Conservation (phyloP, 1,140 invertebrate species). For the Solen grandis region DNA sequence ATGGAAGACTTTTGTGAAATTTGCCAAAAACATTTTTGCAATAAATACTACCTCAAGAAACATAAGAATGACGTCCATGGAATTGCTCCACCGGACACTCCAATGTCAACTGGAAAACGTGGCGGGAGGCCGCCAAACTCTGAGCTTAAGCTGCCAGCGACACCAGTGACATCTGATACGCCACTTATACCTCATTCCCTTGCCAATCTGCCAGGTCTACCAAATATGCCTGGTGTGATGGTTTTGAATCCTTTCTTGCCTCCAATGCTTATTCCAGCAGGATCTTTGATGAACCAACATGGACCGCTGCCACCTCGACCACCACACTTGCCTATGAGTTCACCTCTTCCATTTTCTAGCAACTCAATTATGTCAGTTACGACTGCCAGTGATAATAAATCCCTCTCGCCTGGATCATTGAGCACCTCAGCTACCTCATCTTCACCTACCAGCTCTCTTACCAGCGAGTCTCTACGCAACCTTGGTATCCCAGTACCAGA, state of each 20-base stretch:
- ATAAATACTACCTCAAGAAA: constrained; percentile 84
- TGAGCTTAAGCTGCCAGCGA: constrained; percentile 56
- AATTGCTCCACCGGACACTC: constrained; percentile 73
- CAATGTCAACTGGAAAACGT: constrained; percentile 61
- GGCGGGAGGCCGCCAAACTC: constrained; percentile 62
- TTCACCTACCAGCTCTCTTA: constrained; percentile 32
- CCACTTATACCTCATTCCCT: constrained; percentile 75
- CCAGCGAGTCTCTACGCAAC: constrained; percentile 60
- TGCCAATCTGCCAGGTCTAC: constrained; percentile 71
- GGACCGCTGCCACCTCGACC: constrained; percentile 66
- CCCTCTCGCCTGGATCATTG: constrained; percentile 53
- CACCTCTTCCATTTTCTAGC: constrained; percentile 59
- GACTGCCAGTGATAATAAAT: constrained; percentile 39
- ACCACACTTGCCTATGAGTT: constrained; percentile 65
- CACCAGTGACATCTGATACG: constrained; percentile 63
- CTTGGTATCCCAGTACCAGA: constrained; percentile 48
- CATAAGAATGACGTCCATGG: constrained; percentile 86
- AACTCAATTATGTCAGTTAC: constrained; percentile 41
- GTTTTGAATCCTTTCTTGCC: constrained; percentile 80
- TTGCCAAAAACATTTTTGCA: constrained; percentile 81
- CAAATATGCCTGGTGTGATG: constrained; percentile 78
- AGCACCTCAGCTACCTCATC: constrained; percentile 60
- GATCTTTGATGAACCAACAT: constrained; percentile 69
- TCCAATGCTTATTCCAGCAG: constrained; percentile 76
- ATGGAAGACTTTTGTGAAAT: constrained; percentile 81